These are phyloP conservation scores for Phasianus colchicus DNA, from an alignment of 2,113 vertebrate genomes.

Conservation along the genomic window DNA sequence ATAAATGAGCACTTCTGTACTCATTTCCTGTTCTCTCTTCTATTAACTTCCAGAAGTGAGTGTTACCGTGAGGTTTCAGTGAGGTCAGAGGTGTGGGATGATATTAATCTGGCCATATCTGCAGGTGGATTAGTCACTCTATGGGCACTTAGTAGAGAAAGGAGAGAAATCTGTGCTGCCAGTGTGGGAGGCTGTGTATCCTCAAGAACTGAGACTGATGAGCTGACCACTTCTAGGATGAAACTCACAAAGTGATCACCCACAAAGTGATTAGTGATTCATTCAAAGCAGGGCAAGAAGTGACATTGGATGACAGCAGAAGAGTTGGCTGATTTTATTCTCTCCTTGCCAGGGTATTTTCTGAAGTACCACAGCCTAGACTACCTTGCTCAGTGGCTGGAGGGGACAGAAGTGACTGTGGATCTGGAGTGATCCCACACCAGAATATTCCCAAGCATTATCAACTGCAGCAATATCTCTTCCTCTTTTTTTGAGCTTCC, in stretches of 20 bases:
- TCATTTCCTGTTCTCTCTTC: background rate
- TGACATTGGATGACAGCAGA: background rate
- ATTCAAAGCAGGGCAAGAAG: background rate
- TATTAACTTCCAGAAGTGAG: background rate
- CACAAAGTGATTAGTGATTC: background rate
- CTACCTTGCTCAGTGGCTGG: background rate
- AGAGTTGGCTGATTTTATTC: background rate
- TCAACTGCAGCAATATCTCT: background rate
- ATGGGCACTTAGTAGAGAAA: background rate
- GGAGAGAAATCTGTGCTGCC: background rate
- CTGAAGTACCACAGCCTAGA: background rate
- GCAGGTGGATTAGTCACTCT: background rate
- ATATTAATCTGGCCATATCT: background rate
- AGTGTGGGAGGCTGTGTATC: fast-evolving
- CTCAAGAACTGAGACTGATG: background rate
- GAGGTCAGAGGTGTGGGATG: background rate
- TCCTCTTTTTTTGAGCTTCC: background rate
- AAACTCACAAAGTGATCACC: background rate
- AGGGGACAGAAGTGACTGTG: background rate
- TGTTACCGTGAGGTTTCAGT: background rate
- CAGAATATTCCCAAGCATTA: background rate
- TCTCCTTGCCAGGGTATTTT: background rate
- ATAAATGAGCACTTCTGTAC: background rate
- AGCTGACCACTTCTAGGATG: background rate
- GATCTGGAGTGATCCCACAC: no score